These are phyloP conservation scores for Mantis religiosa DNA, from an alignment of 2,888 invertebrate genomes.

Conservation along the genomic window DNA sequence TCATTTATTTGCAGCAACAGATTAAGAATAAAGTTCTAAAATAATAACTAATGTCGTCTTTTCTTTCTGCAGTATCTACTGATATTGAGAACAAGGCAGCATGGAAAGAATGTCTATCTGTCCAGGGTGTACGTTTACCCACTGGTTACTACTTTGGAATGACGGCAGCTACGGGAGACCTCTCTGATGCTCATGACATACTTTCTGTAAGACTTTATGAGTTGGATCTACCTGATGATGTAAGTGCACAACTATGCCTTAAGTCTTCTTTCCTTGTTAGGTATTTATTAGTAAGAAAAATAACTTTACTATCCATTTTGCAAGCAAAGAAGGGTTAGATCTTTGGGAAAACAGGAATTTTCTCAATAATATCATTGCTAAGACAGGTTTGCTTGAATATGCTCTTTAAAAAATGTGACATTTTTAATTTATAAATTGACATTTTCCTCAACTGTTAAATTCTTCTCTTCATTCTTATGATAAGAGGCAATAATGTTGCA, in stretches of 20 bases:
- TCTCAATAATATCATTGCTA: not conserved
- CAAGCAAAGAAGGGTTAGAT: not conserved
- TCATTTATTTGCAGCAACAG: too few species aligned
- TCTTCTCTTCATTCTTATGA: too few species aligned
- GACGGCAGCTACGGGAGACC: conserved; percentile 93
- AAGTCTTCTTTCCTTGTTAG: not conserved
- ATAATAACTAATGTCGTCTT: too few species aligned
- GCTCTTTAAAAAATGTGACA: too few species aligned
- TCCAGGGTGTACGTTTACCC: conserved; percentile 84
- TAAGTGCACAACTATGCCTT: conserved; percentile 4
- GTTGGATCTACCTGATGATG: conserved; percentile 71
- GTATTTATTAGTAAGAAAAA: not conserved
- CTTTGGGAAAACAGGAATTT: not conserved
- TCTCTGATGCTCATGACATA: conserved; percentile 95
- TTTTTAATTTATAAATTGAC: too few species aligned
- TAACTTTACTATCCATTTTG: too few species aligned
- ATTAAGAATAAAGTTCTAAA: too few species aligned
- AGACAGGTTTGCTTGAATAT: not conserved
- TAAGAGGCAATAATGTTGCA: too few species aligned
- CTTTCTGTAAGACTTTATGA: conserved; percentile 89
- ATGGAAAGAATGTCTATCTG: conserved; percentile 91
- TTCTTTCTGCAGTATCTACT: conserved; percentile 66
- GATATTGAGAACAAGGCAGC: conserved; percentile 88
- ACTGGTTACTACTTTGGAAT: conserved; percentile 94
- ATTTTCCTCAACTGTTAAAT: too few species aligned